A percentile compares a stretch with the other conserved stretches of the same genome.
Evolutionary conservation across 2,888 invertebrate genomes (phyloP).

Genomic region (Drosophila nr. perissopoda): DNA sequence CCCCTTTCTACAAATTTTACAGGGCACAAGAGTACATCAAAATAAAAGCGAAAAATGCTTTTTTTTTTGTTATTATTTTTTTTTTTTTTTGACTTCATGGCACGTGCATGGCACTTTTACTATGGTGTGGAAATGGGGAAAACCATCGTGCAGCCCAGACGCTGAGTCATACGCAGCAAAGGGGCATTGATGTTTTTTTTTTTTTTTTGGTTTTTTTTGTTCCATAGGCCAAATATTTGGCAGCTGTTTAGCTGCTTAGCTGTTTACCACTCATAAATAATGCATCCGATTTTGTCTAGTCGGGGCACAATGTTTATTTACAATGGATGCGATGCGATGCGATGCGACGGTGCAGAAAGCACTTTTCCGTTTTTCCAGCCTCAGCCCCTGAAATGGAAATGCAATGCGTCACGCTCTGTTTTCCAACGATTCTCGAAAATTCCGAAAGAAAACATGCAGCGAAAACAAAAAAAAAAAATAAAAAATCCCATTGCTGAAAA

Average conservation of each 20-base stretch:
- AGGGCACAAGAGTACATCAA: constrained; percentile 12
- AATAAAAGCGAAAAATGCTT: constrained; percentile 17
- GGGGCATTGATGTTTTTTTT: background rate
- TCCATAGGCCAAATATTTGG: background rate
- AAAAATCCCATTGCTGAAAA: background rate
- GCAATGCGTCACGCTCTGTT: constrained; percentile 71
- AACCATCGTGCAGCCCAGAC: constrained; percentile 34
- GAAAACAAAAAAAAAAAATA: background rate
- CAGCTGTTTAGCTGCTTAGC: constrained; percentile 1
- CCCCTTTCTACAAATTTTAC: background rate
- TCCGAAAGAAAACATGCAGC: background rate
- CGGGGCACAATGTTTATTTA: constrained; percentile 13
- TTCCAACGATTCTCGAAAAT: constrained; percentile 21
- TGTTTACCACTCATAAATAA: constrained; percentile 38
- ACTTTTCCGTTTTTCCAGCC: constrained; percentile 48
- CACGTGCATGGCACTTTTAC: constrained; percentile 78
- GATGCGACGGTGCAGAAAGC: constrained; percentile 33
- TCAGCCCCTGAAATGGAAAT: constrained; percentile 47
- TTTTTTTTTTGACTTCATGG: constrained; percentile 20
- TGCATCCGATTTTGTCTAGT: constrained; percentile 22
- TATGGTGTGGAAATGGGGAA: constrained; percentile 44
- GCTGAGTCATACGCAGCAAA: constrained; percentile 35
- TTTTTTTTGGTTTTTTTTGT: background rate
- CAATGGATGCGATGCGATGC: constrained; percentile 11
- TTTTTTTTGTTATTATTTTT: background rate